Evolutionary conservation across 2,888 invertebrate genomes (phyloP).

Genomic region (Idaea straminata): DNA sequence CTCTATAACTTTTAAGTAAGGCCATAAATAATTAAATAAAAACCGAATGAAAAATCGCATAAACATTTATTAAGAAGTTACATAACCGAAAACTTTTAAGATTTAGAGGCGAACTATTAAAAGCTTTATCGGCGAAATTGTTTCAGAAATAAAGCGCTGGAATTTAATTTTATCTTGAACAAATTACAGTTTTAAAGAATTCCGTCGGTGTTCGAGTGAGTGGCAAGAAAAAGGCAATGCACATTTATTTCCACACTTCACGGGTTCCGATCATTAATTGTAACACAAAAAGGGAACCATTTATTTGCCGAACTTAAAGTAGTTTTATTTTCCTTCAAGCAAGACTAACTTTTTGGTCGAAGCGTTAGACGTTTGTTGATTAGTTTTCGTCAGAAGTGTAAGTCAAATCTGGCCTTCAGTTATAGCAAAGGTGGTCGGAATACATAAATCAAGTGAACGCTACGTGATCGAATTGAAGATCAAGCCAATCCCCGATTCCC

Average conservation of each 20-base stretch:
- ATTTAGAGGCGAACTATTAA: not conserved
- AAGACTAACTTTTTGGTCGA: constrained; percentile 43
- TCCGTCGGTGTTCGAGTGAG: constrained; percentile 10
- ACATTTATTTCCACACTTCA: constrained; percentile 37
- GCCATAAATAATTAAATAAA: not conserved
- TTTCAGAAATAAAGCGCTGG: not conserved
- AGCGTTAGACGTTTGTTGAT: constrained; percentile 50
- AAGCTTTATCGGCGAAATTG: not conserved
- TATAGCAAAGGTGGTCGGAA: constrained; percentile 65
- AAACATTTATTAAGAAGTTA: not conserved
- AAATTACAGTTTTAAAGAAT: constrained; percentile 11
- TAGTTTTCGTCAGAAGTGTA: constrained; percentile 49
- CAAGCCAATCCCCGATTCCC: constrained; percentile 64
- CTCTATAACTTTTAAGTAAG: not conserved
- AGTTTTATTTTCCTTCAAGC: constrained; percentile 35
- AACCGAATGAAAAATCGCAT: not conserved
- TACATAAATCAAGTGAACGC: constrained; percentile 72
- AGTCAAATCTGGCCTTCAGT: constrained; percentile 61
- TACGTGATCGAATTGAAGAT: constrained; percentile 76
- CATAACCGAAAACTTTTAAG: not conserved
- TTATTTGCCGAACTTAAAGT: constrained; percentile 40
- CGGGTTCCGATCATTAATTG: constrained; percentile 42
- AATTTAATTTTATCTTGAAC: not conserved
- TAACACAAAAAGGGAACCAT: constrained; percentile 38
- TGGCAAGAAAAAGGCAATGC: constrained; percentile 29